Conservation (phyloP, 2,113 vertebrate genomes). For the Colossoma macropomum region DNA sequence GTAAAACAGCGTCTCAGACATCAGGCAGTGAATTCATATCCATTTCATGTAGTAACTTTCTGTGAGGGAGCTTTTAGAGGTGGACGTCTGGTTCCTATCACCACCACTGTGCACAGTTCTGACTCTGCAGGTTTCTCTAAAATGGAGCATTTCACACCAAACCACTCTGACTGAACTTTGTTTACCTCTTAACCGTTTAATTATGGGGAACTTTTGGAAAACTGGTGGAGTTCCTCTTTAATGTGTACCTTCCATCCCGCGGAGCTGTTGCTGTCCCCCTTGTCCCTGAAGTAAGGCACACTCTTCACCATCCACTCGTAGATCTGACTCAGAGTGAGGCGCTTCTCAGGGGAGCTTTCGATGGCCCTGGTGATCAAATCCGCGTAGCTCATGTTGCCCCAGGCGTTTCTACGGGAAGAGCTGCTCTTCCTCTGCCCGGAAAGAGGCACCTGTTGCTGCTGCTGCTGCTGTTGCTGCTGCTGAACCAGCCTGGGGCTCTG, state of each 20-base stretch:
- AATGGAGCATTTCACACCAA: too few species aligned
- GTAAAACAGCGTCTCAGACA: too few species aligned
- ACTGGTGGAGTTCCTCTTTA: too few species aligned
- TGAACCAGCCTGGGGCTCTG: slow-evolving; percentile 58
- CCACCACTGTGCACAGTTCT: too few species aligned
- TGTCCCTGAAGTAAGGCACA: slow-evolving; percentile 97
- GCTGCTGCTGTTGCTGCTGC: slow-evolving; percentile 30
- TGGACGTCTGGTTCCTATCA: too few species aligned
- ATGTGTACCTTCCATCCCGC: slow-evolving; percentile 97
- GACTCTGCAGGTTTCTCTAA: too few species aligned
- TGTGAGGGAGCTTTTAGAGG: too few species aligned
- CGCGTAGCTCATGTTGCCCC: slow-evolving; percentile 97
- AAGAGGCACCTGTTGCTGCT: slow-evolving; percentile 73
- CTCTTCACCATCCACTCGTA: slow-evolving; percentile 99
- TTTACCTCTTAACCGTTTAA: too few species aligned
- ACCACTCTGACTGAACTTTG: too few species aligned
- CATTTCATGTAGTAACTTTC: too few species aligned
- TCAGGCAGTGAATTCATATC: too few species aligned
- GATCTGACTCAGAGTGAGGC: slow-evolving; percentile 94
- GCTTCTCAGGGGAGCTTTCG: slow-evolving; percentile 94
- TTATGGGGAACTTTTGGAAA: too few species aligned
- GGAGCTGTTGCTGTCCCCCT: slow-evolving; percentile 93
- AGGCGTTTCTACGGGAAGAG: slow-evolving; percentile 94
- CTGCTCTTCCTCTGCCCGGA: slow-evolving; percentile 89
- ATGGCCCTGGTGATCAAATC: slow-evolving; percentile 97